Base-by-base conservation (phyloP, 2,797 vertebrate genomes). In the Chrosomus eos region DNA sequence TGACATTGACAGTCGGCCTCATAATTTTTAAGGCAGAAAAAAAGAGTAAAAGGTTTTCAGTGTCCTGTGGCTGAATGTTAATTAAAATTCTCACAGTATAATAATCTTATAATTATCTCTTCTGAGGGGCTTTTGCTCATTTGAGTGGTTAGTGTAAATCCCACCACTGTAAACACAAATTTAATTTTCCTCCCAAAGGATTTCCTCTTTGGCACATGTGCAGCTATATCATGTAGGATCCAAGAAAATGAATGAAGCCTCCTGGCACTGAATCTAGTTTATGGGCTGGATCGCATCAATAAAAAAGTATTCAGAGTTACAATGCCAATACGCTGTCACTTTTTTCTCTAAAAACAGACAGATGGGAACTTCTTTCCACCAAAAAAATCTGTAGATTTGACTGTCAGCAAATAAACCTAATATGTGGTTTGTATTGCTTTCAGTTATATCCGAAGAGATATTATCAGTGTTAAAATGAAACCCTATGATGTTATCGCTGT, bases 51-150 rank as follows among this genome's bases (percentile, higher is more conserved):
- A 53, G 76, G 75, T 72, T 84, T 67, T 48, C 66, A 64, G 60
- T 66, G 78, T 79, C 84, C 53, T 71, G 67, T 74, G 62, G 40
- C 64, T 71, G n/a, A 60, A 70, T 78, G 9, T 55, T 82, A 64
- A 80, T 68, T 76, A 84, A 60, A 71, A 33, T 79, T 64, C 55
- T 70, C n/a, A 82, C 43, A 72, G 64, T 68, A 45, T 43, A 82
- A 88, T 87, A 81, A 84, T 89, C 66, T 79, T 80, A 53, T 85
- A 82, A 78, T 85, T 79, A 83, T 85, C 76, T 73, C 58, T 82
- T 86, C 70, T 80, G 38, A 40, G 48, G 83, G 40, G 84, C 64
- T 70, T 51, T 81, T 85, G 68, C 71, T 83, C 33, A 85, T 82
- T 88, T 74, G 43, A 77, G 62, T 62, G 7, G 40, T 85, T 81